Evolutionary conservation across 2,113 vertebrate genomes (phyloP).

Genomic region (Rousettus leschenaultii): DNA sequence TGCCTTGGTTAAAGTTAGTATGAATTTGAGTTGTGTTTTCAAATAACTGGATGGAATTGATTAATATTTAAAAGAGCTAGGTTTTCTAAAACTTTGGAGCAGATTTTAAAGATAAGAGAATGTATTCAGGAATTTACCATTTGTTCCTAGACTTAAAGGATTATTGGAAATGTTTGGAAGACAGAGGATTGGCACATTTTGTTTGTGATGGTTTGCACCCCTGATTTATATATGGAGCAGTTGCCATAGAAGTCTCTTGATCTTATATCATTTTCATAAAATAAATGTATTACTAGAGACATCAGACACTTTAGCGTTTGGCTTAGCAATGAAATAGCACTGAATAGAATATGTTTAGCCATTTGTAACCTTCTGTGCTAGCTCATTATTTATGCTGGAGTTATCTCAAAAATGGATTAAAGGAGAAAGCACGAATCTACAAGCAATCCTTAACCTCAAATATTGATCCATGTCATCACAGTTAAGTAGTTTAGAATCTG

Average conservation of each 20-base stretch:
- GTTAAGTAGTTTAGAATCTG: constrained; percentile 58
- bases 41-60: constrained; percentile 31
- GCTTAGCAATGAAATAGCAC: constrained; percentile 39
- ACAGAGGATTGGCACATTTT: neutral
- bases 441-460: constrained; percentile 70
- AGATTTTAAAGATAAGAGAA: constrained; percentile 66
- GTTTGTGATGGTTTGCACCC: constrained; percentile 3
- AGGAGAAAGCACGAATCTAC: constrained; percentile 52
- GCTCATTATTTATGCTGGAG: constrained; percentile 67
- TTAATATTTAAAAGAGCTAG: constrained; percentile 42
- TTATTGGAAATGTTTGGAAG: constrained; percentile 45
- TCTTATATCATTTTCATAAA: constrained; percentile 51
- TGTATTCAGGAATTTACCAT: constrained; percentile 56
- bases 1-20: neutral
- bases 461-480: constrained; percentile 71
- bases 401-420: constrained; percentile 63
- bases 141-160: constrained; percentile 41
- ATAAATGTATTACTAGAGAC: constrained; percentile 46
- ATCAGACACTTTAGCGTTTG: constrained; percentile 50
- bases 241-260: constrained; percentile 39
- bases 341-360: constrained; percentile 10
- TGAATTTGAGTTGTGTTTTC: constrained; percentile 5
- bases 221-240: constrained; percentile 18
- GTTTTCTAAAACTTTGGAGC: constrained; percentile 37
- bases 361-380: constrained; percentile 16